Evolutionary conservation across 2,797 vertebrate genomes (phyloP).

Genomic region (Emys orbicularis): DNA sequence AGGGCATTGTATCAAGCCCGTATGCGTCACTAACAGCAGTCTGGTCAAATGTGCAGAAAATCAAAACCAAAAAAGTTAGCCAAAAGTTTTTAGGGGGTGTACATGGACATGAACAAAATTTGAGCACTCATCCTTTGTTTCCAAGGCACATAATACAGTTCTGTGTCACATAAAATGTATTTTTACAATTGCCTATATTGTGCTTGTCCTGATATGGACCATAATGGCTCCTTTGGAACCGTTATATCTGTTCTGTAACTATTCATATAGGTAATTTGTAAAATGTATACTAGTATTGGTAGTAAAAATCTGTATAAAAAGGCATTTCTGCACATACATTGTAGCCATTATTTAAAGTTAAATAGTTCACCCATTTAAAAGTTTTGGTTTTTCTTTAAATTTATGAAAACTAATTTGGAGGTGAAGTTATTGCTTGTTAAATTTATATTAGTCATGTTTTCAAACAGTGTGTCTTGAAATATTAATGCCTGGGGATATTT

Average conservation of each 20-base stretch:
- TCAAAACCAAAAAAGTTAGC: conserved; percentile 2
- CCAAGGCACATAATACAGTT: not conserved
- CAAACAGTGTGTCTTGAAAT: not conserved
- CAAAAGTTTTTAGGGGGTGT: not conserved
- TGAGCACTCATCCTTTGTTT: not conserved
- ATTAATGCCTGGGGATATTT: not conserved
- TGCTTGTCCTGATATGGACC: not conserved
- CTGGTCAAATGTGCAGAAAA: conserved; percentile 38
- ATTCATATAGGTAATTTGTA: conserved; percentile 33
- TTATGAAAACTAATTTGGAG: conserved; percentile 33
- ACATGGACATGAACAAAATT: not conserved
- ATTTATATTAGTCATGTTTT: conserved; percentile 5
- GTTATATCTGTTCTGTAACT: not conserved
- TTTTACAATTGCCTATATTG: not conserved
- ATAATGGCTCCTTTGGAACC: conserved; percentile 23
- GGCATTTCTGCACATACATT: not conserved
- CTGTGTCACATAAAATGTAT: not conserved
- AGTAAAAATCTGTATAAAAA: conserved; percentile 20
- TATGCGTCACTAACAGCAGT: conserved; percentile 15
- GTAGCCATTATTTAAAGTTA: not conserved
- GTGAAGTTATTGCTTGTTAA: not conserved
- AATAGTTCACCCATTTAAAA: not conserved
- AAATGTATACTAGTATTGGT: conserved; percentile 16
- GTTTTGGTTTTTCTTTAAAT: conserved; percentile 4
- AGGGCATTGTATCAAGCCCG: conserved; percentile 49